Evolutionary conservation across 2,797 vertebrate species (phyloP).

Genomic region (Prionace glauca): DNA sequence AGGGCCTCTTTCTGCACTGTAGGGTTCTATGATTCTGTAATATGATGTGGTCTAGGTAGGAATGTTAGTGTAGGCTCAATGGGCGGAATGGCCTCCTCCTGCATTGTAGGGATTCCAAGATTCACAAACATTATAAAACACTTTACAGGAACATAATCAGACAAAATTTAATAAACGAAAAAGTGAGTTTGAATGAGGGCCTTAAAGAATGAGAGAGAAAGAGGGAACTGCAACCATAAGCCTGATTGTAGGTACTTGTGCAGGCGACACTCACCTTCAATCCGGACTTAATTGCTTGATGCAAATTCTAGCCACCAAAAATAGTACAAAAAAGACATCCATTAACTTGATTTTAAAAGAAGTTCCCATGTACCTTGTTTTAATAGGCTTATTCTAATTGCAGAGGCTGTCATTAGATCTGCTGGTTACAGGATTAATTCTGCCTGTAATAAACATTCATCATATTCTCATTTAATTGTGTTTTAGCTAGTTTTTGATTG

Average conservation of each 20-base stretch:
- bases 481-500: slow-evolving; percentile 7
- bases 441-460: neutral
- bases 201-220: neutral
- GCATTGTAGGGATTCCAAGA: no score
- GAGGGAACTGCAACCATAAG: neutral
- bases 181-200: neutral
- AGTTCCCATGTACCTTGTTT: neutral
- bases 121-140: neutral
- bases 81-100: no score
- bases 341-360: neutral
- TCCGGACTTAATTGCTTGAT: neutral
- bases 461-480: slow-evolving; percentile 25
- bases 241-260: neutral
- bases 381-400: neutral
- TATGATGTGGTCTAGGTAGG: no score
- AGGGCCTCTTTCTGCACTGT: no score
- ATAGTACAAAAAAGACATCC: neutral
- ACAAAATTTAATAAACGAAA: neutral
- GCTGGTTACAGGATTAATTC: neutral
- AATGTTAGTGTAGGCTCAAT: no score
- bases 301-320: neutral
- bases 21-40: no score
- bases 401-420: neutral
- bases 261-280: neutral
- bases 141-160: neutral